These are phyloP conservation scores for Cherax quadricarinatus DNA, from an alignment of 1,140 invertebrate species.

Conservation along the genomic window DNA sequence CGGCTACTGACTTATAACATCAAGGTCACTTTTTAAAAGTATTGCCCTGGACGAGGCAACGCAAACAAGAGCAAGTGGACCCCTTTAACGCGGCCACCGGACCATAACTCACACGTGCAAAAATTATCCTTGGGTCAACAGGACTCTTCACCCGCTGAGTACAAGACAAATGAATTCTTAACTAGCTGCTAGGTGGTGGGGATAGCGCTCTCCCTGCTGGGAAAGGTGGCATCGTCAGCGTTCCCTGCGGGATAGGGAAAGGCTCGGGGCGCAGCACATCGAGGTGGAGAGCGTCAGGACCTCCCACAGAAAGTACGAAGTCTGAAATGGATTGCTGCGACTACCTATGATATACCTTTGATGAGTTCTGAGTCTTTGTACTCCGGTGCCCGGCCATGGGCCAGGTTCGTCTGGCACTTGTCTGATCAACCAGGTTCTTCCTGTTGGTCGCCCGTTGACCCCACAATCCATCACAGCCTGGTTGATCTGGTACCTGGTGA, in stretches of 20 bases:
- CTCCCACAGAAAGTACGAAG: not conserved
- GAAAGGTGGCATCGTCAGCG: not conserved
- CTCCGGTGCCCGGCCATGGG: too few relatives aligned
- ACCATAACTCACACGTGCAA: not conserved
- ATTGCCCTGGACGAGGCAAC: not conserved
- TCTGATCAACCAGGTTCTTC: too few relatives aligned
- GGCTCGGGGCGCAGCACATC: too few relatives aligned
- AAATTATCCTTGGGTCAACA: not conserved
- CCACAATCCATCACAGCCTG: too few relatives aligned
- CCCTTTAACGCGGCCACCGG: not conserved
- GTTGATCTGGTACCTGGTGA: too few relatives aligned
- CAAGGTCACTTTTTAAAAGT: not conserved
- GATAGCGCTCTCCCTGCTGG: not conserved
- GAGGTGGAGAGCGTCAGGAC: too few relatives aligned
- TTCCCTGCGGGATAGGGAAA: too few relatives aligned
- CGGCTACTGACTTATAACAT: not conserved
- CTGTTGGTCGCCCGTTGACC: too few relatives aligned
- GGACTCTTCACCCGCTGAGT: not conserved
- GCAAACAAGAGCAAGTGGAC: not conserved
- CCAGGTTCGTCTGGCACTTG: too few relatives aligned
- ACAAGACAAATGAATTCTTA: not conserved
- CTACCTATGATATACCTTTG: too few relatives aligned
- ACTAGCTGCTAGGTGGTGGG: not conserved
- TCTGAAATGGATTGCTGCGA: not conserved
- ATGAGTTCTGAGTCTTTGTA: too few relatives aligned